Base-by-base conservation (phyloP, 2,797 vertebrate genomes). In the Ceyx erithaca region DNA sequence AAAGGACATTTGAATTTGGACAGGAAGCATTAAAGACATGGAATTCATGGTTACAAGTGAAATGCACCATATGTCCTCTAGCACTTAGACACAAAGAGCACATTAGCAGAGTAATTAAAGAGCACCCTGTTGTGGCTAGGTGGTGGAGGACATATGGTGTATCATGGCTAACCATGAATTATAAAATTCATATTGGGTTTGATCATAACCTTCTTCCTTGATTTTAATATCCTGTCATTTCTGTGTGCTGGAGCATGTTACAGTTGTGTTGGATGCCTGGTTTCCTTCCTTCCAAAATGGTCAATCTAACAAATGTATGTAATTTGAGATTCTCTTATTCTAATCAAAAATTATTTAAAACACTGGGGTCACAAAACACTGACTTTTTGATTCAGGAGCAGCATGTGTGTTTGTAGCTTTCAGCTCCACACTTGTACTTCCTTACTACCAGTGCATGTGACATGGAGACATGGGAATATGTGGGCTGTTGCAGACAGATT, bases 61-160 rank as follows among this genome's bases (percentile, higher is more conserved):
- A 91, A 76, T 25, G 88, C 88, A 94, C 94, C 93, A 92, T 95
- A 96, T 95, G 92, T 95, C 81, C 91, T 90, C 58, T 54, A 84
- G 86, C 89, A 93, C 59, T 95, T 85, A 87, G 80, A 91, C 80
- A 89, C 81, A 95, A 90, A 93, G 88, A 93, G 46, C 78, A 89
- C 91, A 93, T 96, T 96, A 94, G 77, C 54, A 41, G 85, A 82
- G 92, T 92, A 94, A 95, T 95, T 96, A 94, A 96, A 94, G 91
- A 75, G 83, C 93, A 93, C 91, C 94, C 94, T 86, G 90, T 95
- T 90, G 94, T 81, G 94, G 80, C 71, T 94, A 94, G 93, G 95
- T 96, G 86, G 66, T 72, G 76, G 67, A 90, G 51, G 87, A 94
- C 94, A 95, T 96, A 95, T 95, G 94, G 93, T 79, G 20, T 67